Evolutionary conservation across 2,888 invertebrate genomes (phyloP).

Genomic region (Papilio demoleus): DNA sequence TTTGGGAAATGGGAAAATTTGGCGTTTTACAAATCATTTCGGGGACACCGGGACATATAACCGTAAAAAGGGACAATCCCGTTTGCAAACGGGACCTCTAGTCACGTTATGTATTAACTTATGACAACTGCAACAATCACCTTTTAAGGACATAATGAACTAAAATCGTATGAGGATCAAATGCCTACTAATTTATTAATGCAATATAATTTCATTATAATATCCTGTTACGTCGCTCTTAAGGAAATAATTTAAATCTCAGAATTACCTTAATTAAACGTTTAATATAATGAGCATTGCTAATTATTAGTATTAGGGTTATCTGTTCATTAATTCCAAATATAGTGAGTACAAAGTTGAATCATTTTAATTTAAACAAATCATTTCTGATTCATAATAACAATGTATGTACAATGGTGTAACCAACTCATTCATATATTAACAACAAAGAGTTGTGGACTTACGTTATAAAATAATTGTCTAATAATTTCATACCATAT

Average conservation of each 20-base stretch:
- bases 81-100: too few relatives aligned
- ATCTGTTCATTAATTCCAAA: slow-evolving; percentile 9
- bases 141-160: not conserved
- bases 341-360: slow-evolving; percentile 7
- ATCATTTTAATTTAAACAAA: slow-evolving; percentile 3
- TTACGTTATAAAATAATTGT: too few relatives aligned
- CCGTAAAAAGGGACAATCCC: too few relatives aligned
- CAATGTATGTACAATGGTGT: not conserved
- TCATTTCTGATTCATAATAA: slow-evolving; percentile 21
- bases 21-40: too few relatives aligned
- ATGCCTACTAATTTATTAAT: not conserved
- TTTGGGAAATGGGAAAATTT: too few relatives aligned
- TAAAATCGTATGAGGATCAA: not conserved
- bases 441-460: not conserved
- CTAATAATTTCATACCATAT: too few relatives aligned
- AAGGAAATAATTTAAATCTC: not conserved
- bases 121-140: not conserved
- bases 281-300: not conserved
- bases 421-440: slow-evolving; percentile 12
- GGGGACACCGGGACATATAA: too few relatives aligned
- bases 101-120: not conserved
- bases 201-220: not conserved
- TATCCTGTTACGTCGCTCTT: not conserved
- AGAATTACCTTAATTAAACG: not conserved
- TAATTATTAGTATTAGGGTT: not conserved